Evolutionary conservation across 2,113 vertebrate genomes (phyloP).

Genomic region (Riparia riparia): DNA sequence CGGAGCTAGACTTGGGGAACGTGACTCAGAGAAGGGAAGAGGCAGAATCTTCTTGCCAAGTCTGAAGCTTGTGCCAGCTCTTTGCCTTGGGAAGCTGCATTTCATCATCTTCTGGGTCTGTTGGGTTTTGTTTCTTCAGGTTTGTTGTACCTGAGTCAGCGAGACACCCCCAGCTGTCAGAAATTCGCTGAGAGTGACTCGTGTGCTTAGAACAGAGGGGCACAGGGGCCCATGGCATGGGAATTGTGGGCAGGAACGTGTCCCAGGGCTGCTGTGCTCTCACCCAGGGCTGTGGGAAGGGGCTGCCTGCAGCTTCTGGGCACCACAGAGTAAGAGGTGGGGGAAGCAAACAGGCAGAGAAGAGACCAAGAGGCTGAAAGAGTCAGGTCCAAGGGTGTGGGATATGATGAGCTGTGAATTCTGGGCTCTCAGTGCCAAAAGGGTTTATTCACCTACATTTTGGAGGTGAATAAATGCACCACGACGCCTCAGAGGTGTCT

Average conservation of each 20-base stretch:
- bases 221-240: fast-evolving
- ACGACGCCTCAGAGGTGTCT: background rate
- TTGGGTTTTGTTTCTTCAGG: background rate
- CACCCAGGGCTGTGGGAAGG: background rate
- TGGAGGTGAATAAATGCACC: background rate
- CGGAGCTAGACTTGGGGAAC: background rate
- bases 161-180: background rate
- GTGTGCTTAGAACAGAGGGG: background rate
- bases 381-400: background rate
- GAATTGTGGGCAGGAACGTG: fast-evolving
- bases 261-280: background rate
- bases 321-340: background rate
- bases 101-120: background rate
- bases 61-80: background rate
- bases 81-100: background rate
- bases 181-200: background rate
- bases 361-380: background rate
- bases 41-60: conserved; percentile 7
- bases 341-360: background rate
- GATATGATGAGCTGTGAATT: background rate
- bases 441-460: background rate
- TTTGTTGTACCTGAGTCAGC: background rate
- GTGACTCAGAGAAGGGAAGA: background rate
- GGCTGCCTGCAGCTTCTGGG: background rate
- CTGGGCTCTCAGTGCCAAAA: background rate